Conservation (phyloP, 2,888 invertebrate genomes). For the Ennomos quercinarius region DNA sequence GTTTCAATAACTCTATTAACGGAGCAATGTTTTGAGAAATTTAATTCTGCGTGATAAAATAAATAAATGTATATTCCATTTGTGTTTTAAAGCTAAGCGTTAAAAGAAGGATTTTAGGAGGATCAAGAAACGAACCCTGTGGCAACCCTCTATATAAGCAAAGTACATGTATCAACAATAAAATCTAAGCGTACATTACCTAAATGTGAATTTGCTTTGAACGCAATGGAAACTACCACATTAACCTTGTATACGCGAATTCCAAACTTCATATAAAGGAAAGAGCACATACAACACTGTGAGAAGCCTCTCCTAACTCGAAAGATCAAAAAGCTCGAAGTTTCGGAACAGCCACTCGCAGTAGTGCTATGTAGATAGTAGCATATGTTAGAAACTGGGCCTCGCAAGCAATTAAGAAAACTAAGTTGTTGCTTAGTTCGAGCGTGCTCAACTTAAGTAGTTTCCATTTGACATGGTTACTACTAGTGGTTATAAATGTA, state of each 20-base stretch:
- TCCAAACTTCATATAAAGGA: constrained; percentile 31
- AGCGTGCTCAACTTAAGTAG: constrained; percentile 38
- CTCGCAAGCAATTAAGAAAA: constrained; percentile 43
- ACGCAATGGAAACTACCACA: constrained; percentile 32
- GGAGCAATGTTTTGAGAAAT: background rate
- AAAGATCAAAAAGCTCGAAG: constrained; percentile 37
- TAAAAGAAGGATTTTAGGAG: constrained; percentile 10
- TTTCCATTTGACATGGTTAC: constrained; percentile 41
- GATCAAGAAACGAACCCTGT: constrained; percentile 13
- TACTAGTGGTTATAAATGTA: constrained; percentile 18
- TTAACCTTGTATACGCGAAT: constrained; percentile 30
- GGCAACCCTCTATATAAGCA: constrained; percentile 17
- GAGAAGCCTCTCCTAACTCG: constrained; percentile 28
- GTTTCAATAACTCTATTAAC: constrained; percentile 5
- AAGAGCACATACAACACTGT: constrained; percentile 12
- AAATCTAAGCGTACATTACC: constrained; percentile 16
- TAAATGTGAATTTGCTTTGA: constrained; percentile 21
- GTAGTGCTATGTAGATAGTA: constrained; percentile 26
- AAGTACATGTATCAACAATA: constrained; percentile 14
- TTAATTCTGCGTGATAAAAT: background rate
- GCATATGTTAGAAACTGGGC: constrained; percentile 39
- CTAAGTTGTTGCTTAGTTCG: constrained; percentile 41
- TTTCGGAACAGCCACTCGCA: constrained; percentile 33
- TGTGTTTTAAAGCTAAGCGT: background rate
- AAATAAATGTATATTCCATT: background rate